Evolutionary conservation across 2,113 vertebrate species (phyloP).

Genomic region (Xyrauchen texanus): DNA sequence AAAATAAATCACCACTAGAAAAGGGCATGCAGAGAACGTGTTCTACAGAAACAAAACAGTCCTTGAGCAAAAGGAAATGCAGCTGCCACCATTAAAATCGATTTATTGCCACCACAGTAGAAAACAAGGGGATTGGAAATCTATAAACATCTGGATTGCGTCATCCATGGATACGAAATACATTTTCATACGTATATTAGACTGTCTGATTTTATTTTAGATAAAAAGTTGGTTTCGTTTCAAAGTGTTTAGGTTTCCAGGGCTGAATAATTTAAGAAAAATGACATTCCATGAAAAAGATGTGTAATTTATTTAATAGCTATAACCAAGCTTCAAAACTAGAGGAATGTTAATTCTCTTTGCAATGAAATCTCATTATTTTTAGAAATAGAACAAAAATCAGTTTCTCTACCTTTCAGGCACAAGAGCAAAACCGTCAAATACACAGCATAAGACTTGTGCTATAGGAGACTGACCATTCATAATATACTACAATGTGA

Average conservation of each 20-base stretch:
- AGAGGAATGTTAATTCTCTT: too few relatives aligned
- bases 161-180: neutral
- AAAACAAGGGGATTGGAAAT: conserved; percentile 1
- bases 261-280: neutral
- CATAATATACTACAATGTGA: neutral
- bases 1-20: neutral
- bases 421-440: neutral
- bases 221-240: conserved; percentile 22
- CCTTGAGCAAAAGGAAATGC: neutral
- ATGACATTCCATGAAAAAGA: neutral
- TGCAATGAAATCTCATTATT: too few relatives aligned
- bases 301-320: neutral
- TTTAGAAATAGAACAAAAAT: too few relatives aligned
- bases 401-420: neutral
- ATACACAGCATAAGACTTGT: neutral
- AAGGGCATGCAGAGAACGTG: neutral
- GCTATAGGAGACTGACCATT: neutral
- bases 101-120: conserved; percentile 4
- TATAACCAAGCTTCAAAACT: neutral
- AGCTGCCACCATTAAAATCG: neutral
- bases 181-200: conserved; percentile 22
- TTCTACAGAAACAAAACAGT: neutral
- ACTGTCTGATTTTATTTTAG: neutral
- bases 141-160: conserved; percentile 12
- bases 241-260: neutral